phyloP scores from a whole-genome alignment of 2,888 invertebrate species.

The Euplagia quadripunctaria region DNA sequence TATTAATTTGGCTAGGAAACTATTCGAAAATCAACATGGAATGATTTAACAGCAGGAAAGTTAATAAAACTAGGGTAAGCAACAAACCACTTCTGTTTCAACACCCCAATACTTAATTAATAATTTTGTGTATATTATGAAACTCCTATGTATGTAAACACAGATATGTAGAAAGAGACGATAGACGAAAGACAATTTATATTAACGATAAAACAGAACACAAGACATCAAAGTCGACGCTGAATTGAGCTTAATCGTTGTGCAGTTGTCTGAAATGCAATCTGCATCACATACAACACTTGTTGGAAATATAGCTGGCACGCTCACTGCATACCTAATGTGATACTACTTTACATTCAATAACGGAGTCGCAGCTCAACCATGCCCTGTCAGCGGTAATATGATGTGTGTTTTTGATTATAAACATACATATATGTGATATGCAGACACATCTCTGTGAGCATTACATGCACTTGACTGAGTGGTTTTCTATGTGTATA shows the following conservation, averaged over 20 bases:
- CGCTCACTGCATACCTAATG: slow-evolving; percentile 44
- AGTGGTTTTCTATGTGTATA: too few relatives aligned
- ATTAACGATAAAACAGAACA: neutral
- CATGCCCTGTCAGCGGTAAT: neutral
- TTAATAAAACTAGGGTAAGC: too few relatives aligned
- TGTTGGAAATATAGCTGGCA: slow-evolving; percentile 33
- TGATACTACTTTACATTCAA: slow-evolving; percentile 14
- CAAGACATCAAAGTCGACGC: neutral
- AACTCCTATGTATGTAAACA: too few relatives aligned
- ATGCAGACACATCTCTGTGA: neutral
- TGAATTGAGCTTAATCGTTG: slow-evolving; percentile 3
- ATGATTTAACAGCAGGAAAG: neutral
- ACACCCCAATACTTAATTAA: too few relatives aligned
- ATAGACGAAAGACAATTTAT: neutral
- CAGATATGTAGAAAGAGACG: too few relatives aligned
- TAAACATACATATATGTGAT: neutral
- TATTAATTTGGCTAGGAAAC: neutral
- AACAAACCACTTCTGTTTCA: too few relatives aligned
- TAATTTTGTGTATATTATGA: too few relatives aligned
- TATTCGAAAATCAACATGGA: neutral
- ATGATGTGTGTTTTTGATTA: neutral
- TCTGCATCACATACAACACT: slow-evolving; percentile 25
- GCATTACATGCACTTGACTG: neutral
- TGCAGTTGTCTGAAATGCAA: slow-evolving; percentile 6
- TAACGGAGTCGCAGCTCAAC: slow-evolving; percentile 6